These are phyloP conservation scores for Eupithecia subfuscata DNA, from an alignment of 2,888 invertebrate species.

Conservation along the genomic window DNA sequence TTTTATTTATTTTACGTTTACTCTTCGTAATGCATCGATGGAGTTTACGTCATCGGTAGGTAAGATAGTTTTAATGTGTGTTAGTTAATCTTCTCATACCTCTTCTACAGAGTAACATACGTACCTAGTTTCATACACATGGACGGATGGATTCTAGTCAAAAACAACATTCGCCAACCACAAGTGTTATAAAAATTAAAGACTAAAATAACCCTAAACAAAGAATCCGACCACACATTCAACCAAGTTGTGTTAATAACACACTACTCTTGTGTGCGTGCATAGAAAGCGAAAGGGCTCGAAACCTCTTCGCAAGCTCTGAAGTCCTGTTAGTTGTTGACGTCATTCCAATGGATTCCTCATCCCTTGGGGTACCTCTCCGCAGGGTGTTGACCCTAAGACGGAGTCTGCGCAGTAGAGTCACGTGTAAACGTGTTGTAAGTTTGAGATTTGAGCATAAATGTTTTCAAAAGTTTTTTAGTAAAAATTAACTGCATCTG, in stretches of 20 bases:
- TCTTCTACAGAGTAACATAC: background rate
- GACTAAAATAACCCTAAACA: constrained; percentile 27
- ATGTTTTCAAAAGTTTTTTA: background rate
- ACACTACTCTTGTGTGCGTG: constrained; percentile 35
- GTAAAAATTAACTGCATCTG: background rate
- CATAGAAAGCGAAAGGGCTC: constrained; percentile 60
- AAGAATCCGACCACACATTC: constrained; percentile 16
- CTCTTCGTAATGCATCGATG: background rate
- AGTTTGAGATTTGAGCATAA: background rate
- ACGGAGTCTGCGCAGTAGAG: constrained; percentile 41
- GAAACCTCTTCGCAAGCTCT: constrained; percentile 63
- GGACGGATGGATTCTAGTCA: background rate
- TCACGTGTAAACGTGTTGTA: background rate
- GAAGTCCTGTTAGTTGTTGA: constrained; percentile 83
- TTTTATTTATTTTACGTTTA: background rate
- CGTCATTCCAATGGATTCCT: constrained; percentile 82
- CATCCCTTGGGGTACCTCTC: constrained; percentile 80
- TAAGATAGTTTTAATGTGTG: background rate
- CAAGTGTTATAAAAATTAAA: background rate
- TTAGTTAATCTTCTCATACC: background rate
- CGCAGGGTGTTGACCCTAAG: constrained; percentile 56
- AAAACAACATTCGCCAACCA: background rate
- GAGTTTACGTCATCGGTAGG: background rate
- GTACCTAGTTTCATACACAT: background rate
- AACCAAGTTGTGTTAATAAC: constrained; percentile 11